A percentile compares a stretch with the other conserved stretches of the same genome.
Evolutionary conservation across 2,113 vertebrate species (phyloP).

Genomic region (Sinocyclocheilus grahami): DNA sequence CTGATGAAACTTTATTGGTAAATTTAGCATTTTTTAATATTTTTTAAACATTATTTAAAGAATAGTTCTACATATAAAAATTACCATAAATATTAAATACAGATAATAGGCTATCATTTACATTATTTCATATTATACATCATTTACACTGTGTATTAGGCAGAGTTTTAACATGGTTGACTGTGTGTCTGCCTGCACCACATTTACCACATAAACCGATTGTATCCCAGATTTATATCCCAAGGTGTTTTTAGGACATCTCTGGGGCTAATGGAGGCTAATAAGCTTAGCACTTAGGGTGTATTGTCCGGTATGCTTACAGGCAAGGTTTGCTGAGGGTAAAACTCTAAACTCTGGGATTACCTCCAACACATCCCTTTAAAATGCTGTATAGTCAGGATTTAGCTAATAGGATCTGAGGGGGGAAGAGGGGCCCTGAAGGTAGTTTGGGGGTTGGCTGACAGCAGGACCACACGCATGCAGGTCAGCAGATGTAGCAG

Average conservation of each 20-base stretch:
- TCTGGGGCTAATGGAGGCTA: constrained; percentile 84
- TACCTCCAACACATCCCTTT: constrained; percentile 92
- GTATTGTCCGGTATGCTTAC: constrained; percentile 89
- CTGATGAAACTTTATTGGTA: background rate
- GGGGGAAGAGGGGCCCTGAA: constrained; percentile 69
- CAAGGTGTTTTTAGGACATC: constrained; percentile 81
- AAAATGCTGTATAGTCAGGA: constrained; percentile 95
- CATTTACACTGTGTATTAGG: background rate
- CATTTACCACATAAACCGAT: constrained; percentile 75
- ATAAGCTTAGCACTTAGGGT: constrained; percentile 92
- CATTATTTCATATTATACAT: too few species aligned
- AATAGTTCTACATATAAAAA: background rate
- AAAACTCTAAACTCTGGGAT: constrained; percentile 93
- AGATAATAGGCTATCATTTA: background rate
- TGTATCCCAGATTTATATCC: constrained; percentile 73
- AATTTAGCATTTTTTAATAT: background rate
- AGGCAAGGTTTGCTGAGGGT: constrained; percentile 95
- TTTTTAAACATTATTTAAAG: background rate
- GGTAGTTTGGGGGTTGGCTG: constrained; percentile 57
- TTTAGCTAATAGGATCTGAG: constrained; percentile 89
- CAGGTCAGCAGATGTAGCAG: constrained; percentile 76
- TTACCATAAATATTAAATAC: background rate
- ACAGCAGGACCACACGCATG: constrained; percentile 56
- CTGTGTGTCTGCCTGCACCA: constrained; percentile 47
- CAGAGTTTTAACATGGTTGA: background rate